A percentile compares a stretch with the other conserved stretches of the same genome.
Conservation (phyloP, 2,797 vertebrate genomes). For the Sebastes alutus region DNA sequence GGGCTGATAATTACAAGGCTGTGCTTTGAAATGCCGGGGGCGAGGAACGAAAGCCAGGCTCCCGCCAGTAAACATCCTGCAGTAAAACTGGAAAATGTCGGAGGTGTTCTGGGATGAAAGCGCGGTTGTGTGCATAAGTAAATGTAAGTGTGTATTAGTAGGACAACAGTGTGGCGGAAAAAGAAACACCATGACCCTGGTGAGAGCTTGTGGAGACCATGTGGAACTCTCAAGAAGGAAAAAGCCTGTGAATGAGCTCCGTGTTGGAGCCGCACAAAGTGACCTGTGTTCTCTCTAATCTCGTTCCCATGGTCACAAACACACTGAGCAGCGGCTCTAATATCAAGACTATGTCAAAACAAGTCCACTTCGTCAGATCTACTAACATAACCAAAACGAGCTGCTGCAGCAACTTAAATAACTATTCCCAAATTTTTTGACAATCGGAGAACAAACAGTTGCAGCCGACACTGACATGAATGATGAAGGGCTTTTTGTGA, state of each 20-base stretch:
- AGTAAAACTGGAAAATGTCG: conserved; percentile 68
- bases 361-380: neutral
- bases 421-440: neutral
- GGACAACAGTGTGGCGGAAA: conserved; percentile 5
- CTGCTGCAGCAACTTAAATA: neutral
- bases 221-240: conserved; percentile 59
- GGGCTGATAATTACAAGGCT: conserved; percentile 70
- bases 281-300: conserved; percentile 78
- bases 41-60: conserved; percentile 35
- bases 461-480: neutral
- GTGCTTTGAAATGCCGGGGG: conserved; percentile 51
- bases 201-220: conserved; percentile 55
- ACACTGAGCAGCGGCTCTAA: conserved; percentile 44
- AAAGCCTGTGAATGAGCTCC: conserved; percentile 57
- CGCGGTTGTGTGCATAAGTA: neutral
- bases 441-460: neutral
- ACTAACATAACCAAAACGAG: neutral
- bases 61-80: conserved; percentile 75
- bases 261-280: conserved; percentile 74
- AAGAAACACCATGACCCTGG: conserved; percentile 19
- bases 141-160: conserved; percentile 8
- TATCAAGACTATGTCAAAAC: conserved; percentile 39
- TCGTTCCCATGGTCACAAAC: conserved; percentile 62
- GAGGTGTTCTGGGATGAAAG: conserved; percentile 44
- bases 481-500: conserved; percentile 23